These are phyloP conservation scores for Notodonta ziczac DNA, from an alignment of 2,888 invertebrate species.

Conservation along the genomic window DNA sequence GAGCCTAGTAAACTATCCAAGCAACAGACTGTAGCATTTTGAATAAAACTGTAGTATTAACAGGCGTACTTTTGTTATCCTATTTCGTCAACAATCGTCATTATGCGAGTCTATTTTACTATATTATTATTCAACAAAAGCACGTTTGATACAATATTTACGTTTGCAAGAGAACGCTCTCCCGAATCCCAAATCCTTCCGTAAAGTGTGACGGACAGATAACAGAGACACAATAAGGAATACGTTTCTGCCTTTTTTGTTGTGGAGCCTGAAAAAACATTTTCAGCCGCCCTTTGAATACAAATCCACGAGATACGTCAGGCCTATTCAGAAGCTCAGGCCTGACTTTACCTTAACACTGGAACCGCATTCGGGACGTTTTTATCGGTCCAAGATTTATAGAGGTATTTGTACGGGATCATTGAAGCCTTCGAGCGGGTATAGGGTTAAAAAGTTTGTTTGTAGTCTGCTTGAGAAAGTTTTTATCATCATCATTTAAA, in stretches of 20 bases:
- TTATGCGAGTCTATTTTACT: neutral
- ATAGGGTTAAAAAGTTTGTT: neutral
- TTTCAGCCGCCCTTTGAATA: slow-evolving; percentile 1
- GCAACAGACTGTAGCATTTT: too few species aligned
- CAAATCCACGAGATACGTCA: slow-evolving; percentile 5
- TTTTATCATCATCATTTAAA: neutral
- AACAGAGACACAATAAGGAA: slow-evolving; percentile 5
- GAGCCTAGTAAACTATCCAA: too few species aligned
- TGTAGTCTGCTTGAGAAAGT: neutral
- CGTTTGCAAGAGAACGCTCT: neutral
- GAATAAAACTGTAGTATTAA: too few species aligned
- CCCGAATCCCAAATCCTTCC: neutral
- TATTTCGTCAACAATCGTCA: too few species aligned
- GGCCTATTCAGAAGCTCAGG: slow-evolving; percentile 1
- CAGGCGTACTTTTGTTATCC: too few species aligned
- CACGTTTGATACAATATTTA: neutral
- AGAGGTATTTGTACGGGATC: neutral
- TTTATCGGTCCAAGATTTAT: slow-evolving; percentile 2
- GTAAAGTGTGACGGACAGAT: slow-evolving; percentile 7
- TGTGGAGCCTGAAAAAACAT: slow-evolving; percentile 6
- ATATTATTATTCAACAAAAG: neutral
- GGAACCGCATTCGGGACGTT: neutral
- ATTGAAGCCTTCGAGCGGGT: neutral
- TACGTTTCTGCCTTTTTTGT: slow-evolving; percentile 1
- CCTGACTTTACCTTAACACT: slow-evolving; percentile 5